phyloP scores from a whole-genome alignment of 2,113 vertebrate species.

The Mobula hypostoma region DNA sequence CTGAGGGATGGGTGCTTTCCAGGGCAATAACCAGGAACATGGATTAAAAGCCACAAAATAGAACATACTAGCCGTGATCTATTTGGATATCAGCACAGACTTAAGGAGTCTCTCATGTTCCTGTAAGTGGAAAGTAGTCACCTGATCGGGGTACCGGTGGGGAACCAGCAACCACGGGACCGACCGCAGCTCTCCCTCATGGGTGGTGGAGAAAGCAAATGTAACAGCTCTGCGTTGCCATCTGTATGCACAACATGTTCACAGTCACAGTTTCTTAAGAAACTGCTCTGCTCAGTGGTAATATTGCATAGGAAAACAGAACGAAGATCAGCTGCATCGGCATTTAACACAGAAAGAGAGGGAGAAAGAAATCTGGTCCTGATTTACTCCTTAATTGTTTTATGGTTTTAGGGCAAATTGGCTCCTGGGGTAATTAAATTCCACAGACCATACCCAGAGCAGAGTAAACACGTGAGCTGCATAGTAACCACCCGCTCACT shows the following conservation, averaged over 20 bases:
- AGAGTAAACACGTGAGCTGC: neutral
- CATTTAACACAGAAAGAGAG: neutral
- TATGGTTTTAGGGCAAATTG: conserved; percentile 22
- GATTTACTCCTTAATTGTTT: conserved; percentile 26
- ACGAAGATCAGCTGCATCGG: conserved; percentile 4
- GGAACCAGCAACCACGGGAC: neutral
- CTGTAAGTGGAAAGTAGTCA: neutral
- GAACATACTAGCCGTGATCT: neutral
- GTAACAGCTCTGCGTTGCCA: neutral
- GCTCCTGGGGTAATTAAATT: conserved; percentile 23
- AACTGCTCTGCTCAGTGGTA: neutral
- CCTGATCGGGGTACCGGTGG: neutral
- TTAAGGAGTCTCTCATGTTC: neutral
- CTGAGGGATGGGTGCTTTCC: neutral
- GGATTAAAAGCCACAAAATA: neutral
- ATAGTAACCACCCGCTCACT: neutral
- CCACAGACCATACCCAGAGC: neutral
- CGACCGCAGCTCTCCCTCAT: neutral
- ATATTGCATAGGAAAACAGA: conserved; percentile 24
- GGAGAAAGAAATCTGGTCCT: conserved; percentile 17
- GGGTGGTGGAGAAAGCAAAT: neutral
- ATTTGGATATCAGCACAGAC: neutral
- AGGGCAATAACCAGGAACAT: neutral
- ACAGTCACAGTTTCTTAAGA: neutral
- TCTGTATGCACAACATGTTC: neutral